Base-by-base conservation (phyloP, 2,797 vertebrate species). In the Manis crassicaudata region DNA sequence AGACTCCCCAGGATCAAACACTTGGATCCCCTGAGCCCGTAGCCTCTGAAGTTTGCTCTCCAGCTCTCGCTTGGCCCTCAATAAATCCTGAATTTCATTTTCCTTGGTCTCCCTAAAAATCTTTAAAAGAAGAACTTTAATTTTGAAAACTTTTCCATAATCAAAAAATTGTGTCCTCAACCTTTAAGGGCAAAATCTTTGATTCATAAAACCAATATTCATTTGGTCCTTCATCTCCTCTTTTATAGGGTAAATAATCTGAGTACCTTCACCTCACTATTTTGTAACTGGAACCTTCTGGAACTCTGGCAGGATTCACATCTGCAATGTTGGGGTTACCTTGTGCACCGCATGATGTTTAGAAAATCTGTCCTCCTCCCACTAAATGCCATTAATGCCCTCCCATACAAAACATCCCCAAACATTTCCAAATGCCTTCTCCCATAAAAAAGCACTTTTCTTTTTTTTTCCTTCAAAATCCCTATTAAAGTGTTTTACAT, bases 51-150 rank as follows among this genome's bases (percentile, higher is more conserved):
- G 98, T 98, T 99, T 99, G 93, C 99, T 98, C 98, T 99, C 99
- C 95, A 99, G 97, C 92, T 99, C 99, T 97, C 99, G 98, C 96
- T 99, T 99, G 27, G 99, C 99, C 35, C 99, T 98, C 94, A 99
- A 96, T 79, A 99, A 99, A 98, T 99, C 99, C 98, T 99, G 99
- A 97, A 99, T 99, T 98, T 99, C 99, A 94, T 99, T 99, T 98
- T 99, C 99, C 98, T 99, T 99, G 14, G 99, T 99, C 98, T 99
- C 99, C 37, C 99, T 98, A 98, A 99, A 99, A 98, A 99, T 99
- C 99, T 99, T 85, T 27, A 7, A 96, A 82, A 88, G 62, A 27
- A 94, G 23, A 92, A 85, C 68, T 46, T 65, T 68, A 46, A 81
- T 63, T 88, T 90, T 37, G 62, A 94, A 92, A 89, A 0, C 56